These are phyloP conservation scores for Pimpla rufipes DNA, from an alignment of 2,888 invertebrate genomes.

Conservation along the genomic window DNA sequence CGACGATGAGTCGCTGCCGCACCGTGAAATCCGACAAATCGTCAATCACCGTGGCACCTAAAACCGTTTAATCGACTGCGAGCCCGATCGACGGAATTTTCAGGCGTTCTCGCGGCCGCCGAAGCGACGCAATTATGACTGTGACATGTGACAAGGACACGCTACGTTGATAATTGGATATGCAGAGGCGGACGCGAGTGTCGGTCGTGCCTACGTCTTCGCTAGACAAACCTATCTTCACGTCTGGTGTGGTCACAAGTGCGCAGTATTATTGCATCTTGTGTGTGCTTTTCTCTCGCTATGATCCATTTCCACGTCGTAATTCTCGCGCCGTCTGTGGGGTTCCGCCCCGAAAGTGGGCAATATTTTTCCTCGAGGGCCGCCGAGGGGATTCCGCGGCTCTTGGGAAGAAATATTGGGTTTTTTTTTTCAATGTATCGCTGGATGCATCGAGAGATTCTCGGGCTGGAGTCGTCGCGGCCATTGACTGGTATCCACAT, in stretches of 20 bases:
- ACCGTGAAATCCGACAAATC: slow-evolving; percentile 15
- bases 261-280: slow-evolving; percentile 50
- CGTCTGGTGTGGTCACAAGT: slow-evolving; percentile 25
- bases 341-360: slow-evolving; percentile 53
- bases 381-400: slow-evolving; percentile 21
- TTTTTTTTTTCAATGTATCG: slow-evolving; percentile 6
- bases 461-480: not conserved
- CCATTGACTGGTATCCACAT: slow-evolving; percentile 34
- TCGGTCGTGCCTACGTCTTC: slow-evolving; percentile 47
- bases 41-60: not conserved
- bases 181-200: slow-evolving; percentile 64
- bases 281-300: not conserved
- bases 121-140: slow-evolving; percentile 61
- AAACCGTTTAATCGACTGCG: not conserved
- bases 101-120: not conserved
- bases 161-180: slow-evolving; percentile 65
- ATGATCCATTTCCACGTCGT: slow-evolving; percentile 39
- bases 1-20: not conserved
- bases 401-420: slow-evolving; percentile 1
- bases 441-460: not conserved
- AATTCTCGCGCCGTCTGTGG: not conserved
- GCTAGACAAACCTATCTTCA: slow-evolving; percentile 24
- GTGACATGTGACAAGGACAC: slow-evolving; percentile 66
- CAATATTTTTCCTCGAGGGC: slow-evolving; percentile 26
- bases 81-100: slow-evolving; percentile 23